Evolutionary conservation across 2,113 vertebrate species (phyloP).

Genomic region (Podarcis raffonei): DNA sequence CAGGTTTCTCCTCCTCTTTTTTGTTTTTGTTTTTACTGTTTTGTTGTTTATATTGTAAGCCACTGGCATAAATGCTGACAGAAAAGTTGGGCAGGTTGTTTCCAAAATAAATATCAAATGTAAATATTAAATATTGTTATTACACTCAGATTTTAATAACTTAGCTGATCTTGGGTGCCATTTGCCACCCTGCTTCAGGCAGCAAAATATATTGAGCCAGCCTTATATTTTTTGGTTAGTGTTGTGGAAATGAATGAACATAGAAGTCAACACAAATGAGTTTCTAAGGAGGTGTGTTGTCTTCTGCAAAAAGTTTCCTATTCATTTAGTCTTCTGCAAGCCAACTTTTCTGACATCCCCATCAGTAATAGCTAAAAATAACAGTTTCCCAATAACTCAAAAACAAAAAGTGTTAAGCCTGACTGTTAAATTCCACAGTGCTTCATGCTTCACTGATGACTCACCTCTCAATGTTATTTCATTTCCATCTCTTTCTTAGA

Average conservation of each 20-base stretch:
- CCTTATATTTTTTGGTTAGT: neutral
- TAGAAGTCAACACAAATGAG: constrained; percentile 24
- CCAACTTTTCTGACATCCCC: constrained; percentile 46
- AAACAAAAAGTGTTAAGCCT: neutral
- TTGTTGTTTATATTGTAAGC: too few species aligned
- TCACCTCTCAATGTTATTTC: constrained; percentile 17
- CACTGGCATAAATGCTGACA: too few species aligned
- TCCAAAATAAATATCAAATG: too few species aligned
- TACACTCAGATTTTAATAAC: too few species aligned
- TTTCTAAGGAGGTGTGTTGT: constrained; percentile 17
- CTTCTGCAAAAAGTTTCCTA: neutral
- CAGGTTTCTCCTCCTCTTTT: too few species aligned
- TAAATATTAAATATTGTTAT: too few species aligned
- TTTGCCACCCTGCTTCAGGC: too few species aligned
- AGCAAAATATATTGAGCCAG: too few species aligned
- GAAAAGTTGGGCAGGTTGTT: too few species aligned
- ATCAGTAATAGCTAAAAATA: constrained; percentile 51
- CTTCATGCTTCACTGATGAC: constrained; percentile 30
- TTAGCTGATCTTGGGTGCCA: too few species aligned
- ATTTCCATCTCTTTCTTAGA: constrained; percentile 51
- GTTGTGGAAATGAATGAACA: constrained; percentile 38
- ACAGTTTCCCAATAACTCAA: constrained; percentile 11
- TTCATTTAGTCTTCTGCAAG: constrained; percentile 43
- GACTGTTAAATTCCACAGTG: constrained; percentile 36
- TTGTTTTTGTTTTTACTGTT: too few species aligned